These are phyloP conservation scores for Trichomycterus rosablanca DNA, from an alignment of 2,113 vertebrate genomes.

Conservation along the genomic window DNA sequence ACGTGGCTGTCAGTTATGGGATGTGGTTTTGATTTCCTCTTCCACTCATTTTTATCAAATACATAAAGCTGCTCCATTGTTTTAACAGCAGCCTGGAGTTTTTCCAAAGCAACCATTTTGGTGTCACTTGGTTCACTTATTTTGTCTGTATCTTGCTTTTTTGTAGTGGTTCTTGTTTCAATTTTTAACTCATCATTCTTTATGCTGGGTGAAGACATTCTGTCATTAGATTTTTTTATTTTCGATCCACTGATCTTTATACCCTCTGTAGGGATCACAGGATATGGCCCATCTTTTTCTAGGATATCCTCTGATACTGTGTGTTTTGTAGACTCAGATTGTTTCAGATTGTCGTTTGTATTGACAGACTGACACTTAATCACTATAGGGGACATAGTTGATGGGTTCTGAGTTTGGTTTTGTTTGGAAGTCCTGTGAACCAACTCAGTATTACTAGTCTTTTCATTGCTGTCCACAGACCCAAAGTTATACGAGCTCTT, in stretches of 20 bases:
- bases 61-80: conserved; percentile 95
- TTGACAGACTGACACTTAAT: conserved; percentile 89
- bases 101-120: conserved; percentile 76
- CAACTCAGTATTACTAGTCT: conserved; percentile 59
- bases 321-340: conserved; percentile 43
- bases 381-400: conserved; percentile 81
- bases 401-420: conserved; percentile 43
- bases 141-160: conserved; percentile 69
- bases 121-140: conserved; percentile 53
- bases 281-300: conserved; percentile 51
- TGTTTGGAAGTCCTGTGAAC: conserved; percentile 71
- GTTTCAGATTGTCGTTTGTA: conserved; percentile 60
- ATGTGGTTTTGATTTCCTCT: conserved; percentile 74
- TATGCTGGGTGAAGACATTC: conserved; percentile 59
- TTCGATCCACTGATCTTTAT: conserved; percentile 52
- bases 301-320: conserved; percentile 34
- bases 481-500: conserved; percentile 84
- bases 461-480: conserved; percentile 75
- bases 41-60: conserved; percentile 87
- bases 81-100: conserved; percentile 87
- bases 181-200: conserved; percentile 65
- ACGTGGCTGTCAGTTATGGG: conserved; percentile 80
- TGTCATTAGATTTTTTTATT: conserved; percentile 66
- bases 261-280: conserved; percentile 59
- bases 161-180: conserved; percentile 65